These are phyloP conservation scores for Orientallactaga bullata DNA, from an alignment of 2,113 vertebrate species.

Conservation along the genomic window DNA sequence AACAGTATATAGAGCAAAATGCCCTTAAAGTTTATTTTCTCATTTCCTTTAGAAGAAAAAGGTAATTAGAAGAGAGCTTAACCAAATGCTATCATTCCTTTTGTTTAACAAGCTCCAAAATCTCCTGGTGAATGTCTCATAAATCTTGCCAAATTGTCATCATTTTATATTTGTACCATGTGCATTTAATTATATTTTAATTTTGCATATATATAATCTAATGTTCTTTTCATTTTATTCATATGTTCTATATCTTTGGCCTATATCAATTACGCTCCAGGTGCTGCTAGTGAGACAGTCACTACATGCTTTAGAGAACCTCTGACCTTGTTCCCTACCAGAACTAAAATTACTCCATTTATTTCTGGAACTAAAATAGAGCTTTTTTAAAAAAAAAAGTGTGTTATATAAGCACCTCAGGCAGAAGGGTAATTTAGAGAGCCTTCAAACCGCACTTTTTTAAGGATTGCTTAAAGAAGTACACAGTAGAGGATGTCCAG, in stretches of 20 bases:
- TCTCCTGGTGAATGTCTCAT: not conserved
- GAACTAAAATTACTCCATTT: constrained; percentile 48
- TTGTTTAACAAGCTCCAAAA: constrained; percentile 12
- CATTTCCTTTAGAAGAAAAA: not conserved
- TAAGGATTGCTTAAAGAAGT: constrained; percentile 17
- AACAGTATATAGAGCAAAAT: not conserved
- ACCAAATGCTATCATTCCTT: not conserved
- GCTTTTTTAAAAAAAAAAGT: constrained; percentile 18
- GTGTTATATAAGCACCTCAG: not conserved
- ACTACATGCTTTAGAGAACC: not conserved
- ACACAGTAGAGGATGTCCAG: not conserved
- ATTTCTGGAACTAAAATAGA: constrained; percentile 33
- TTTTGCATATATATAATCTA: not conserved
- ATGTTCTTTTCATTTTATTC: not conserved
- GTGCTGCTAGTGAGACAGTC: not conserved
- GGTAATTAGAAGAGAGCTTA: not conserved
- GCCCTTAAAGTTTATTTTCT: not conserved
- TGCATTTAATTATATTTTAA: not conserved
- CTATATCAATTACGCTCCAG: not conserved
- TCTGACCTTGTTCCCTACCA: not conserved
- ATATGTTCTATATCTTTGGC: not conserved
- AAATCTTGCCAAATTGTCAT: not conserved
- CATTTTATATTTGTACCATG: not conserved
- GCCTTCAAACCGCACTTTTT: constrained; percentile 13
- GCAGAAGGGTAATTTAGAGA: constrained; percentile 46